Base-by-base conservation (phyloP, 2,888 invertebrate species). In the Erebia aethiops region DNA sequence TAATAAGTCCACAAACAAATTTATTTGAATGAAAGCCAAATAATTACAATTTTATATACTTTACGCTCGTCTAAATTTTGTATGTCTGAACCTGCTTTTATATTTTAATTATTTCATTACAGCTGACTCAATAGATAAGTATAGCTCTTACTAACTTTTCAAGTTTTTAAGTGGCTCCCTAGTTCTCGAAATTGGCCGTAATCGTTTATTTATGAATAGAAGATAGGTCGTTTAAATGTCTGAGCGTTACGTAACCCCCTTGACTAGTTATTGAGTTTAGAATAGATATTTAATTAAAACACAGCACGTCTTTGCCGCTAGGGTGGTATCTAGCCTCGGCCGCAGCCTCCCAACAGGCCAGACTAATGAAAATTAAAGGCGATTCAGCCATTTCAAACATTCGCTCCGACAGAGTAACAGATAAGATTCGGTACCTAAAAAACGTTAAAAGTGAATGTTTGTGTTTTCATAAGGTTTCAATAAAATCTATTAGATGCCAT, bases 101-200 rank as follows among this genome's bases (percentile, higher is more conserved):
- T 10, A 64, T 54, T 64, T 41, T 35, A 52, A 64, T 51, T 63
- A 51, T 51, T 26, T 63, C 14, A 51, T 51, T 21, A n/a, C n/a
- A 26, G 63, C 26, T 35, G 51, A n/a, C 14, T 51, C 35, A 49
- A 46, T 49, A 63, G 35, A 16, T 16, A 35, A 35, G 26, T 3
- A 46, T 46, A 8, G 43, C 49, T 21, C 16, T 35, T 16, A 16
- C 52, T 35, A 16, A 54, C 52, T 64, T 64, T 26, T 16, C 51
- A 41, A 35, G 64, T n/a, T 49, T 52, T 26, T 8, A 13, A 52
- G 64, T 64, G 64, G 35, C 54, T 64, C 21, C 35, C 21, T 51
- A 9, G 49, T 14, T 67, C 43, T 62, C 49, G 13, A 63, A 67
- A 43, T 67, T 71, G 4, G 18, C 35, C 8, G 67, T 57, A 71